Conservation (phyloP, 2,113 vertebrate species). For the Mungos mungo region DNA sequence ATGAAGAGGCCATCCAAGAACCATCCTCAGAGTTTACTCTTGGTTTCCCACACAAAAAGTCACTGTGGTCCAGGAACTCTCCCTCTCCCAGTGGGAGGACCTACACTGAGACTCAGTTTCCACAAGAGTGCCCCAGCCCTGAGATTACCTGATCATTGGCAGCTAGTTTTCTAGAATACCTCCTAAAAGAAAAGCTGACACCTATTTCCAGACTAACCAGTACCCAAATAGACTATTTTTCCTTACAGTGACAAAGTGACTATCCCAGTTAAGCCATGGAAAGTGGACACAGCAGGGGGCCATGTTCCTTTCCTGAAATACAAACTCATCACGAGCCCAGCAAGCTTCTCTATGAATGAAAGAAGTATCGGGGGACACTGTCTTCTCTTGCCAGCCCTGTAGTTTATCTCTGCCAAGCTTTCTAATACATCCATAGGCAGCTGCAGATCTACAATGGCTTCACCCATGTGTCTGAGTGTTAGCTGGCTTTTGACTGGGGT, state of each 20-base stretch:
- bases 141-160: background rate
- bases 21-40: background rate
- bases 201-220: background rate
- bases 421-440: background rate
- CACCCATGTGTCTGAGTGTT: background rate
- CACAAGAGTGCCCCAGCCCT: background rate
- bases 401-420: background rate
- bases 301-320: background rate
- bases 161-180: background rate
- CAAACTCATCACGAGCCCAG: background rate
- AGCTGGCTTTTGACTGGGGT: background rate
- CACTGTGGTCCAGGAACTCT: background rate
- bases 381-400: background rate
- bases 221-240: background rate
- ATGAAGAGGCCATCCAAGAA: background rate
- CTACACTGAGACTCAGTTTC: background rate
- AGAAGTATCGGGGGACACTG: background rate
- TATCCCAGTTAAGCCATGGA: background rate
- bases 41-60: background rate
- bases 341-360: background rate
- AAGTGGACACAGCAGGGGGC: background rate
- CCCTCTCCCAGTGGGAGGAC: background rate
- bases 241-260: background rate
- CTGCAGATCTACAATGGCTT: background rate
- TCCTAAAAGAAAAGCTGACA: background rate